Conservation (phyloP, 2,113 vertebrate genomes). For the Thinocorus orbignyianus region DNA sequence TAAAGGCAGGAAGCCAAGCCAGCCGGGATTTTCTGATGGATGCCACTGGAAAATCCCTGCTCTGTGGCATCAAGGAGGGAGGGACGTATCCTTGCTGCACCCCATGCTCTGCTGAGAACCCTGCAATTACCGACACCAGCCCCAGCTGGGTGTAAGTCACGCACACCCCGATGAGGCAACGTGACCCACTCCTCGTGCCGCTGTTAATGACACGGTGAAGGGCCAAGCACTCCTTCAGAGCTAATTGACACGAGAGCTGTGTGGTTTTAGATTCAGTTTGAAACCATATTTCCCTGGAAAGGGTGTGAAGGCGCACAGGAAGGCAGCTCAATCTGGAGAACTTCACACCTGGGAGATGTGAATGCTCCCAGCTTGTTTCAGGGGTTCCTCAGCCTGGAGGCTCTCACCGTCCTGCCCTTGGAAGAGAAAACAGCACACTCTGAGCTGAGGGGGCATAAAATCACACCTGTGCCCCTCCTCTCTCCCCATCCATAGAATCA, state of each 20-base stretch:
- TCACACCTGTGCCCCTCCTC: background rate
- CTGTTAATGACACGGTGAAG: background rate
- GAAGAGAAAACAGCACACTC: background rate
- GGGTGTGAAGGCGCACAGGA: background rate
- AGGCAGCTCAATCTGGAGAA: background rate
- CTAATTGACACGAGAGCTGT: background rate
- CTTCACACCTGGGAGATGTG: background rate
- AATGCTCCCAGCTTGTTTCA: background rate
- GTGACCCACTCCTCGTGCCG: background rate
- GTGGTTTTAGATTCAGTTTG: background rate
- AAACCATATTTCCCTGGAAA: background rate
- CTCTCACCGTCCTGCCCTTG: background rate
- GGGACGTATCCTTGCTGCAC: background rate
- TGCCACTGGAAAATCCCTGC: background rate
- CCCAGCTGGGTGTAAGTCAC: background rate
- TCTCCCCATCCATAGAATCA: background rate
- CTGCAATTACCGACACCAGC: background rate
- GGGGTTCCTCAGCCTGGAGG: background rate
- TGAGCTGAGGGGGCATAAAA: background rate
- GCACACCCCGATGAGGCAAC: background rate
- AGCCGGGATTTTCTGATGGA: background rate
- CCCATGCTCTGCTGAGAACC: background rate
- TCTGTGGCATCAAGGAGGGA: background rate
- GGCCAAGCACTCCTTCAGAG: background rate
- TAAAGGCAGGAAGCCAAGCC: background rate